Evolutionary conservation across 1,140 invertebrate genomes (phyloP), one percentile per base, ranked within the genome.

Genomic region (Diploscapter pachys): DNA sequence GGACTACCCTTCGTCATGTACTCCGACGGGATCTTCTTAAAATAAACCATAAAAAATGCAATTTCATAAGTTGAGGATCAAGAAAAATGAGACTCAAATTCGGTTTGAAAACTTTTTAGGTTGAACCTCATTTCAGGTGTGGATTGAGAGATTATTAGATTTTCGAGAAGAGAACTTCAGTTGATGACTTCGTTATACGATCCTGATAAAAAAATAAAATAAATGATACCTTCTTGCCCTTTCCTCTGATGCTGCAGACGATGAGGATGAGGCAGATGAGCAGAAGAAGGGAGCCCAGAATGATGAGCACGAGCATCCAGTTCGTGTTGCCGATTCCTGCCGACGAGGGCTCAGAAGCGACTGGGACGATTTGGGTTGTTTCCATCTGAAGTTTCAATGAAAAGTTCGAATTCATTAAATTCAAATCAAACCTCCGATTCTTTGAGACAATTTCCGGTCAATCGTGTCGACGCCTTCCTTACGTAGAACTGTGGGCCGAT

Each of bases 1-100:
- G 81, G 81, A 50, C 78, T 71, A 49, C 80, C 80, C 78, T 81
- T 81, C n/a, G 81, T 64, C 13, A 78, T 65, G 57, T 81, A 81
- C n/a, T 81, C 80, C 4, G 66, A 63, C 8, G 65, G 31, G 5
- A 55, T 59, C 76, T 80, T 77, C 78, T 80, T 80, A 70, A 76
- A 73, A 64, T 51, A 57, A 4, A 48, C 66, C 56, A 72, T 78
- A 54, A 65, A 65, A 66, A 51, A 59, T 51, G 72, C 65, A 76
- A 5, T 57, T 54, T 9, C 59, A 69, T 54, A 61, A 71, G 73
- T 54, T 73, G 56, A 76, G 72, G 50, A 76, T 63, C 9, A 48
- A 31, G 52, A 57, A 50, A 31, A 31, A 31, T 1, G 31, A 31
- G 1, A 1, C 31, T 31, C 31, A 31, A 31, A 31, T 31, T 31